Evolutionary conservation across 2,797 vertebrate species (phyloP).

Genomic region (Pyrocephalus nanus): DNA sequence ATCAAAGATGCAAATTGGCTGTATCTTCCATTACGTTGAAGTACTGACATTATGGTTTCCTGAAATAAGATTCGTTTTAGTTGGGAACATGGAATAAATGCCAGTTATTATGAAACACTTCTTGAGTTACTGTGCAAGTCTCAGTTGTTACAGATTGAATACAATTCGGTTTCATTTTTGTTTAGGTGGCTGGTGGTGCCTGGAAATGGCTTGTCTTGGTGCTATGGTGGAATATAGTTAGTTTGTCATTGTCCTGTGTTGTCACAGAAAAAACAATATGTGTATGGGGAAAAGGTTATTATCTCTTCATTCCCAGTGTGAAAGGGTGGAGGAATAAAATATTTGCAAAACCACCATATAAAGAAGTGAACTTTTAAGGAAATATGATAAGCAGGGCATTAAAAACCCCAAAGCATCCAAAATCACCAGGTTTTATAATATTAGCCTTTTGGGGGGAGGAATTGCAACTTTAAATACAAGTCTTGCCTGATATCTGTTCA

Average conservation of each 20-base stretch:
- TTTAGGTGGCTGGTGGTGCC: neutral
- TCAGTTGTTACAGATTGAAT: neutral
- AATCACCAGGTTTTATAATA: neutral
- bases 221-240: neutral
- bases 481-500: neutral
- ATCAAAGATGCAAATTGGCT: constrained; percentile 82
- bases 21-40: constrained; percentile 83
- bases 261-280: neutral
- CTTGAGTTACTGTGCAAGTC: neutral
- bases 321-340: neutral
- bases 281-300: neutral
- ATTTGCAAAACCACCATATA: neutral
- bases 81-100: neutral
- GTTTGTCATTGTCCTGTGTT: neutral
- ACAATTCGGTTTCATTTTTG: neutral
- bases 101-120: neutral
- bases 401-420: neutral
- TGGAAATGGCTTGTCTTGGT: neutral
- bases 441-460: fast-evolving
- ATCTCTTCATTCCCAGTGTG: neutral
- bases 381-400: neutral
- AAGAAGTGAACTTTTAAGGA: neutral
- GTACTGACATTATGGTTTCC: constrained; percentile 86
- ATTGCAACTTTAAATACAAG: neutral
- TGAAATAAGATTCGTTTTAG: constrained; percentile 63